Evolutionary conservation across 2,797 vertebrate species (phyloP).

Genomic region (Coregonus suidteri): DNA sequence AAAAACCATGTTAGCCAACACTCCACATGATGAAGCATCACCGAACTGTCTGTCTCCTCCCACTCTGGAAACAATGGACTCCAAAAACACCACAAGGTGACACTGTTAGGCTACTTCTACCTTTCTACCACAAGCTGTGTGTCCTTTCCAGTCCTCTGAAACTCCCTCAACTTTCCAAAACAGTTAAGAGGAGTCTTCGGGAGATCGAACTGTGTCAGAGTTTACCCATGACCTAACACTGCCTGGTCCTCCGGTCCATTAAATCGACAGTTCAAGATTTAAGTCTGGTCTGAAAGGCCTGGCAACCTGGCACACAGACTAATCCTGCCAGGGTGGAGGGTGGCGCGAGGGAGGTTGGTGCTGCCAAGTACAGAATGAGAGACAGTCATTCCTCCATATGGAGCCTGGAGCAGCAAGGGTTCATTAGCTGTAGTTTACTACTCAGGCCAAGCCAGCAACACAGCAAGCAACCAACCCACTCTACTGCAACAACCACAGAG

Average conservation of each 20-base stretch:
- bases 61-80: background rate
- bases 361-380: conserved; percentile 8
- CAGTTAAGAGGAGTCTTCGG: background rate
- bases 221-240: background rate
- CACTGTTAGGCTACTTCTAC: background rate
- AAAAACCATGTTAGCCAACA: conserved; percentile 3
- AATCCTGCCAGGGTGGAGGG: background rate
- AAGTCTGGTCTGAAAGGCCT: background rate
- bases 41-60: too few relatives aligned
- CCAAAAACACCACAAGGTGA: background rate
- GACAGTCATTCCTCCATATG: conserved; percentile 2
- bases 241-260: background rate
- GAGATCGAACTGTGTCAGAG: background rate
- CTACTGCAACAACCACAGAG: background rate
- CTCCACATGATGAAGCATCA: background rate
- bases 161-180: background rate
- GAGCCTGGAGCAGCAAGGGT: background rate
- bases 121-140: background rate
- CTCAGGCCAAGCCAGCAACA: background rate
- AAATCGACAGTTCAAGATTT: background rate
- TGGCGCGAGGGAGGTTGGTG: background rate
- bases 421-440: conserved; percentile 12
- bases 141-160: background rate
- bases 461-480: background rate
- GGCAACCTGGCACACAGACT: background rate